Percentiles rank a stretch among this genome's conserved stretches.
phyloP scores from a whole-genome alignment of 2,797 vertebrate species.

The Myotis vivesi region DNA sequence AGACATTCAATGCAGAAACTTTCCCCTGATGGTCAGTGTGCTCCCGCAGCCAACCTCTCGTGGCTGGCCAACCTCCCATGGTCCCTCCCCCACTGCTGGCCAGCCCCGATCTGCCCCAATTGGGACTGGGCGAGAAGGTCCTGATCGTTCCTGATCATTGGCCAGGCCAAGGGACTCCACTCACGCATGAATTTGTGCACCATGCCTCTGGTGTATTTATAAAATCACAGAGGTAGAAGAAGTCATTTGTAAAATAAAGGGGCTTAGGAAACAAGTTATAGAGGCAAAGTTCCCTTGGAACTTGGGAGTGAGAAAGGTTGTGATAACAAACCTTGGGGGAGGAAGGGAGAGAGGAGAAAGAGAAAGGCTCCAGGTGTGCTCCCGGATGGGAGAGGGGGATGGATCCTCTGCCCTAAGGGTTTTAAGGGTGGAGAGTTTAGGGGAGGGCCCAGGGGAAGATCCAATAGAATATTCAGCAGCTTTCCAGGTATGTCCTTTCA shows the following conservation, averaged over 20 bases:
- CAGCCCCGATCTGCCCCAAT: no score
- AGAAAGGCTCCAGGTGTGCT: not conserved
- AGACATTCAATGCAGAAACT: no score
- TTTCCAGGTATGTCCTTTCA: not conserved
- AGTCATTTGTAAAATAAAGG: not conserved
- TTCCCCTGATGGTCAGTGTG: no score
- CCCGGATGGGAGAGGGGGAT: not conserved
- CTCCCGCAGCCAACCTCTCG: no score
- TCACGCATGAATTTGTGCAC: no score
- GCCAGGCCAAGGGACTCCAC: no score
- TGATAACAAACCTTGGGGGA: not conserved
- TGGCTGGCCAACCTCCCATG: no score
- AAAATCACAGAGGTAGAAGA: not conserved
- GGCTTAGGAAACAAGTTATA: not conserved
- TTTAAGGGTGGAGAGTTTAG: not conserved
- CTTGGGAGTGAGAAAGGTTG: not conserved
- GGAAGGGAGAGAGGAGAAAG: not conserved
- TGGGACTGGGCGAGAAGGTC: no score
- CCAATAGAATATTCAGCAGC: not conserved
- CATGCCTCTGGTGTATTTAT: not conserved
- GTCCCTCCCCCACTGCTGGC: rapidly evolving
- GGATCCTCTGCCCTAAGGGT: not conserved
- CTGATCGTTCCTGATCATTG: no score
- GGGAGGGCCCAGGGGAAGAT: no score
- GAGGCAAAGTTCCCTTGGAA: not conserved